Evolutionary conservation across 2,113 vertebrate genomes (phyloP).

Genomic region (Strix uralensis): DNA sequence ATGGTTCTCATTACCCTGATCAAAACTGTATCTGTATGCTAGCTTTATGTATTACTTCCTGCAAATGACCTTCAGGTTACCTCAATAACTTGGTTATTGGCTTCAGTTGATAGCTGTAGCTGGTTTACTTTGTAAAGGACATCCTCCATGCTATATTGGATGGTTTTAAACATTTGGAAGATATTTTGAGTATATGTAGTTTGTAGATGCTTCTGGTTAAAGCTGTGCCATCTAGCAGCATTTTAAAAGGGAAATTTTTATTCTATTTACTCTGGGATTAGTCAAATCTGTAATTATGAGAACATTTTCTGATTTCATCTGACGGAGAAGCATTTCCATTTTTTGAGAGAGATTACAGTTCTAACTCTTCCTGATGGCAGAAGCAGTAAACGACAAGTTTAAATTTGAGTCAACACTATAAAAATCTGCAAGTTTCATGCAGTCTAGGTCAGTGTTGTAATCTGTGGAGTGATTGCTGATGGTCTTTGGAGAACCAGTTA

Average conservation of each 20-base stretch:
- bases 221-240: neutral
- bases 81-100: neutral
- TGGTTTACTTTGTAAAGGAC: neutral
- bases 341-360: neutral
- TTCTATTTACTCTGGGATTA: neutral
- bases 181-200: neutral
- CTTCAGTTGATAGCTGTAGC: neutral
- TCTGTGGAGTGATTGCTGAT: neutral
- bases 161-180: neutral
- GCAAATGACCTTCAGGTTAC: neutral
- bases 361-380: neutral
- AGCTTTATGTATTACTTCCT: neutral
- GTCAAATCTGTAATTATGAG: neutral
- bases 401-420: neutral
- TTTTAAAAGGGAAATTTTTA: neutral
- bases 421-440: neutral
- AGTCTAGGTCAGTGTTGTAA: neutral
- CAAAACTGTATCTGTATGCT: neutral
- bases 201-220: neutral
- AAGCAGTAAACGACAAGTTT: neutral
- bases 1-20: neutral
- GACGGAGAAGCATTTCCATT: neutral
- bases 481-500: neutral
- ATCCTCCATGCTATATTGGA: neutral
- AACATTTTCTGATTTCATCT: neutral